These are phyloP conservation scores for Lasioglossum oenotherae DNA, from an alignment of 2,888 invertebrate species.

Conservation along the genomic window DNA sequence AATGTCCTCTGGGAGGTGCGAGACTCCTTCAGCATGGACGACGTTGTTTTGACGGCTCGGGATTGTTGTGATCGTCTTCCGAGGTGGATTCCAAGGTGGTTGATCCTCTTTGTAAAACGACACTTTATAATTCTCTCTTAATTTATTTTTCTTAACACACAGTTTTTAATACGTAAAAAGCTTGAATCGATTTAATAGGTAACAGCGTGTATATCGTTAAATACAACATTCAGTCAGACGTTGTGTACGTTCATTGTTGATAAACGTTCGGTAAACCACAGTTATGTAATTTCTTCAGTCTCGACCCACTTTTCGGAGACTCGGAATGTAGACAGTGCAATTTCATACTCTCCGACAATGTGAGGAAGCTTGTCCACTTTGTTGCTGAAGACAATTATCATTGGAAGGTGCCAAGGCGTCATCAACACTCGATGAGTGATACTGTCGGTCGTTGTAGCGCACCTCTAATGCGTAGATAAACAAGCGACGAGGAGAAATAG, in stretches of 20 bases:
- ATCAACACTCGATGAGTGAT: neutral
- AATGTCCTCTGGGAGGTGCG: neutral
- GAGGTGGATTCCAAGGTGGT: neutral
- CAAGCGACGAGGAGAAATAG: neutral
- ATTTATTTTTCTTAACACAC: no score
- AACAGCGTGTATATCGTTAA: neutral
- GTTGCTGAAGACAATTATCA: slow-evolving; percentile 6
- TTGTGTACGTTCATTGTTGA: neutral
- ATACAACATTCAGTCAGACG: neutral
- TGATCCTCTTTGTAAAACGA: neutral
- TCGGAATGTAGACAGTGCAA: neutral
- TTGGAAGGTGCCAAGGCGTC: neutral
- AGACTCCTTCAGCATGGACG: neutral
- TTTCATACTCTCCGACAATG: neutral
- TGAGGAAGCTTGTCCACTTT: neutral
- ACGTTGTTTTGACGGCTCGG: neutral
- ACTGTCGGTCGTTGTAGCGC: neutral
- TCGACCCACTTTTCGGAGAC: neutral
- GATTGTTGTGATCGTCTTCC: neutral
- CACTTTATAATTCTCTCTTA: no score
- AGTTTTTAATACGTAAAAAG: no score
- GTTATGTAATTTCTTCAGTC: neutral
- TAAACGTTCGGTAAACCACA: neutral
- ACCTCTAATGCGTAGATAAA: neutral
- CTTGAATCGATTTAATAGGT: no score